Evolutionary conservation across 1,140 invertebrate genomes (phyloP).

Genomic region (Drosophila pectinifera): DNA sequence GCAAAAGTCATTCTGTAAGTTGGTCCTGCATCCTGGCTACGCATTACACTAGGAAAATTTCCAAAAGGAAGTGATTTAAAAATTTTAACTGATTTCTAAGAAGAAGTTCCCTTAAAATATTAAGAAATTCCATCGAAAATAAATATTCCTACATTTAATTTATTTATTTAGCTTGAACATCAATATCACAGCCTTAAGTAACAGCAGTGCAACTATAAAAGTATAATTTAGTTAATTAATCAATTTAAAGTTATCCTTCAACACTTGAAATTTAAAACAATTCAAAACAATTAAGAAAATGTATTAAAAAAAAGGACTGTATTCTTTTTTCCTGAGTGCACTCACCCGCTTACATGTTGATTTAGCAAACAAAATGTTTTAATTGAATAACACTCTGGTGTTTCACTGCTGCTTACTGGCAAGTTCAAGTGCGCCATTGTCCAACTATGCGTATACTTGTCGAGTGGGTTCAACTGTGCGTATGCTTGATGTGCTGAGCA

Average conservation of each 20-base stretch:
- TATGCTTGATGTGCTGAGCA: conserved; percentile 1
- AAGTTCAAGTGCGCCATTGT: conserved; percentile 20
- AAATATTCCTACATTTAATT: too few relatives aligned
- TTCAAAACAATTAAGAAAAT: too few relatives aligned
- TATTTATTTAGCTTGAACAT: too few relatives aligned
- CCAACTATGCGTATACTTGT: conserved; percentile 22
- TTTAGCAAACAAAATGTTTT: conserved; percentile 80
- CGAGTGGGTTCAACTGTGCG: neutral
- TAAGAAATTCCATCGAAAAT: too few relatives aligned
- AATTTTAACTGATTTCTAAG: neutral
- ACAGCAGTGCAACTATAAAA: too few relatives aligned
- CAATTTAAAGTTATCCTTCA: too few relatives aligned
- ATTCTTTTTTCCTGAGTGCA: neutral
- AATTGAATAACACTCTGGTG: conserved; percentile 68
- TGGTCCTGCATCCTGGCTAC: conserved; percentile 31
- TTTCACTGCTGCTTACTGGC: conserved; percentile 31
- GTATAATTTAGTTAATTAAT: neutral
- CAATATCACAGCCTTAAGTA: too few relatives aligned
- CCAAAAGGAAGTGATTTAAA: neutral
- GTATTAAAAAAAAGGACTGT: too few relatives aligned
- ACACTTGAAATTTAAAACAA: too few relatives aligned
- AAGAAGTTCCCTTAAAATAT: too few relatives aligned
- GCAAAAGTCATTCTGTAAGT: conserved; percentile 71
- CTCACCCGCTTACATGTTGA: conserved; percentile 61
- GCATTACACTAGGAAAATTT: conserved; percentile 4